Evolutionary conservation across 1,140 invertebrate species (phyloP).

Genomic region (Daktulosphaira vitifoliae): DNA sequence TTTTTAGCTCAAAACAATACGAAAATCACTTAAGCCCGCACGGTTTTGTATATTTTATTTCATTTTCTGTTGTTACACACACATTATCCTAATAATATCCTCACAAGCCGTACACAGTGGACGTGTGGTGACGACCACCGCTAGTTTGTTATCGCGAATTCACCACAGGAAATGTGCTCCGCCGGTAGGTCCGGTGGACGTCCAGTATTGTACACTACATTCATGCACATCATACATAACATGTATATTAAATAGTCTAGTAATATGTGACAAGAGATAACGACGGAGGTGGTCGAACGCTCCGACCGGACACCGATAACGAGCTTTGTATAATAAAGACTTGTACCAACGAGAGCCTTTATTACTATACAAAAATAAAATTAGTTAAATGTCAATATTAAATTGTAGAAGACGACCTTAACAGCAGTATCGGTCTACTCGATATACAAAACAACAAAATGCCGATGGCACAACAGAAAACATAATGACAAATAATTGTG

Average conservation of each 20-base stretch:
- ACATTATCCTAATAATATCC: background rate
- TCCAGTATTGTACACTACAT: too few species aligned
- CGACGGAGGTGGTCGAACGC: background rate
- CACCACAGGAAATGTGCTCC: constrained; percentile 25
- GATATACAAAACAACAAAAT: too few species aligned
- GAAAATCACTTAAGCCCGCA: constrained; percentile 26
- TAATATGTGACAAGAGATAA: constrained; percentile 7
- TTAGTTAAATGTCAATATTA: too few species aligned
- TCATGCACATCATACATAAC: too few species aligned
- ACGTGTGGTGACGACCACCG: background rate
- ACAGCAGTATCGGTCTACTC: too few species aligned
- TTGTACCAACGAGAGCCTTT: too few species aligned
- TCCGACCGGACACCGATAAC: background rate
- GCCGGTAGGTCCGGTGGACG: constrained; percentile 18
- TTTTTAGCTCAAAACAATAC: constrained; percentile 17
- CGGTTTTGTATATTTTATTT: background rate
- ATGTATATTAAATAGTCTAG: too few species aligned
- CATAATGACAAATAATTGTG: too few species aligned
- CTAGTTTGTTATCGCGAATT: constrained; percentile 20
- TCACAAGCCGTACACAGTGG: background rate
- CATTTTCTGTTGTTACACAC: background rate
- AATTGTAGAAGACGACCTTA: too few species aligned
- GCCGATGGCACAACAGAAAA: too few species aligned
- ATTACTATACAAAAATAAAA: too few species aligned
- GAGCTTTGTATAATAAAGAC: too few species aligned